Evolutionary conservation across 2,113 vertebrate genomes (phyloP), one percentile per base, ranked within the genome.

Genomic region (Pica pica): DNA sequence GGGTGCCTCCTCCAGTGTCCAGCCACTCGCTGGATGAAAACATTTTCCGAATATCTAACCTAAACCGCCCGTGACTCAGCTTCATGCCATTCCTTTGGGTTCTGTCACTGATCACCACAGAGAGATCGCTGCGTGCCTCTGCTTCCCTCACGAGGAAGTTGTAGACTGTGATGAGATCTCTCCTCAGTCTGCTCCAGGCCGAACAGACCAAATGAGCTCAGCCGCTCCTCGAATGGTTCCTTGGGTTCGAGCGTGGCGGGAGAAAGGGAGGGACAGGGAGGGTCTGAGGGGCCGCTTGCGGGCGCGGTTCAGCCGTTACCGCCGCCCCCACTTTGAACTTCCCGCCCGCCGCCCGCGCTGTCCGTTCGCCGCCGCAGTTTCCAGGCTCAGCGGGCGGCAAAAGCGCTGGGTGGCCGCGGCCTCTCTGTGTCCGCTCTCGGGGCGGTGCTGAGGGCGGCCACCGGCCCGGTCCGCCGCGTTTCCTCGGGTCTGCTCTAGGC

Each of bases 331-430:
- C 68, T 96, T 95, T 31, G 94, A 96, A 90, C 53, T 90, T 94
- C 97, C 94, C 95, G 78, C 89, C 79, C 67, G 65, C 81, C 57
- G 9, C 39, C 49, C 27, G 37, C 27, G 28, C 37, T 42, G 87
- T 23, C 22, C 9, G 2, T 95, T 84, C 22, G 27, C 68, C 10
- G 7, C 53, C 35, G 94, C 93, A 86, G 56, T 94, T 96, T 97
- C 95, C 23, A 70, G 22, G 41, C 33, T 37, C 23, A 2, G 42
- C 16, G 26, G 39, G 3, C 18, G 26, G 28, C 9, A 3, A 53
- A 46, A 21, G 42, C 1, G 3, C 12, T 1, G 15, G 12, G 7
- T 2, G 12, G 14, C 4, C 3, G 30, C 14, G 6, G 28, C 3
- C 11, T 19, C 13, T 11, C 16, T 3, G 27, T 17, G 7, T 28